Base-by-base conservation (phyloP, 2,113 vertebrate species). In the Holacanthus passer region DNA sequence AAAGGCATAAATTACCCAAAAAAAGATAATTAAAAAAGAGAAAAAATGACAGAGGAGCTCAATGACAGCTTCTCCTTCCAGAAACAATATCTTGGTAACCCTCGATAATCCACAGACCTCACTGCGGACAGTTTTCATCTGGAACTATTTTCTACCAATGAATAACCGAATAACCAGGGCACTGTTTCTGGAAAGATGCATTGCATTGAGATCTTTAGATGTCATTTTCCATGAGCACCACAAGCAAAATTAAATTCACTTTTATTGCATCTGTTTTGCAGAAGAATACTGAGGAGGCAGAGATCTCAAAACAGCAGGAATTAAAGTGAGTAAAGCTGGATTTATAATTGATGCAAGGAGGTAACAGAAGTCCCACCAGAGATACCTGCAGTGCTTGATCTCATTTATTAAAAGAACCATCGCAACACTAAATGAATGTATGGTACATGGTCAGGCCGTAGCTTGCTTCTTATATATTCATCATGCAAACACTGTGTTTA, bases 51-150 rank as follows among this genome's bases (percentile, higher is more conserved):
- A 65, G 7, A 56, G 48, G 2, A 24, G 27, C 5, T 24, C n/a
- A 75, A 27, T 4, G 22, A 32, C 24, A n/a, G 13, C 4, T 37
- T 48, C 31, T 58, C 4, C 14, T 55, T 58, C 12, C 31, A 50
- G 60, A 48, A 29, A 66, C 37, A 37, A 45, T 65, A 48, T 27
- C 31, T 50, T 22, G 31, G 24, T 53, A 37, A 32, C 27, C 24
- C 27, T 37, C 0, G 9, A 47, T 64, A 31, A 70, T 45, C 56
- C 58, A 29, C 13, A 37, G 14, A 45, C 7, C 1, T 31, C 16
- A n/a, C 10, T 22, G 24, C 68, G 67, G 17, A 47, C 41, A 35
- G 32, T 62, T 72, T 63, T 68, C 39, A 83, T 47, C 19, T 67
- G 52, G 39, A 70, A 31, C 27, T 60, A 19, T 71, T 65, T 39